Conservation (phyloP, 2,888 invertebrate species). For the Drosophila kokeensis region DNA sequence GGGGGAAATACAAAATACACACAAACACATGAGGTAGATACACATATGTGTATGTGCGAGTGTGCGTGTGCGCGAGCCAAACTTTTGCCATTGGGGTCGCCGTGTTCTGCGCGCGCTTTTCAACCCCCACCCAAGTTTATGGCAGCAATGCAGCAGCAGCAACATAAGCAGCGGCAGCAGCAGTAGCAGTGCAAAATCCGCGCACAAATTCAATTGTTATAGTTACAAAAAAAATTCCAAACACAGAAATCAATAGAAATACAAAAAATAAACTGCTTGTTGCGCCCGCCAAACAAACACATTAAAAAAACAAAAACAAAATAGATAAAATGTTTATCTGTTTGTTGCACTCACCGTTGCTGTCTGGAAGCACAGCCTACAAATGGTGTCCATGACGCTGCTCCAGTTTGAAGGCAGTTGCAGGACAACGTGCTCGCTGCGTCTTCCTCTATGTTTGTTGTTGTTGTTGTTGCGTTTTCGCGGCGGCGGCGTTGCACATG, state of each 20-base stretch:
- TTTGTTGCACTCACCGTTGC: conserved; percentile 76
- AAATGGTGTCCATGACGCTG: conserved; percentile 84
- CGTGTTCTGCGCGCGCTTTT: conserved; percentile 73
- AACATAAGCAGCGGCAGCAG: conserved; percentile 24
- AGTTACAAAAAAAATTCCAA: conserved; percentile 30
- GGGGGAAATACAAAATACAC: conserved; percentile 31
- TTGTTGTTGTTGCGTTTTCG: conserved; percentile 26
- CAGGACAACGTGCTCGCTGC: conserved; percentile 70
- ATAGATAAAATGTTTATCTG: conserved; percentile 1
- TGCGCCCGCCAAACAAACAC: conserved; percentile 36
- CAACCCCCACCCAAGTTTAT: conserved; percentile 69
- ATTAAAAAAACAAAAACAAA: background rate
- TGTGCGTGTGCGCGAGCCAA: conserved; percentile 58
- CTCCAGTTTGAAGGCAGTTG: conserved; percentile 56
- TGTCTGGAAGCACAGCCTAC: conserved; percentile 85
- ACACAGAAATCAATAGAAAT: conserved; percentile 83
- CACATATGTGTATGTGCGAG: conserved; percentile 29
- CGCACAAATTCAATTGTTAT: conserved; percentile 74
- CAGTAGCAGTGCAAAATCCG: conserved; percentile 59
- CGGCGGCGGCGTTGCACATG: conserved; percentile 27
- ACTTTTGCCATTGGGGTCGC: conserved; percentile 59
- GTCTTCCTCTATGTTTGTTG: conserved; percentile 33
- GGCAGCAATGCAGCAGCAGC: conserved; percentile 33
- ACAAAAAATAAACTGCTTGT: conserved; percentile 75
- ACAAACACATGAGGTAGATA: conserved; percentile 21